Conservation (phyloP, 2,888 invertebrate genomes). For the Sminthurinus aureus region DNA sequence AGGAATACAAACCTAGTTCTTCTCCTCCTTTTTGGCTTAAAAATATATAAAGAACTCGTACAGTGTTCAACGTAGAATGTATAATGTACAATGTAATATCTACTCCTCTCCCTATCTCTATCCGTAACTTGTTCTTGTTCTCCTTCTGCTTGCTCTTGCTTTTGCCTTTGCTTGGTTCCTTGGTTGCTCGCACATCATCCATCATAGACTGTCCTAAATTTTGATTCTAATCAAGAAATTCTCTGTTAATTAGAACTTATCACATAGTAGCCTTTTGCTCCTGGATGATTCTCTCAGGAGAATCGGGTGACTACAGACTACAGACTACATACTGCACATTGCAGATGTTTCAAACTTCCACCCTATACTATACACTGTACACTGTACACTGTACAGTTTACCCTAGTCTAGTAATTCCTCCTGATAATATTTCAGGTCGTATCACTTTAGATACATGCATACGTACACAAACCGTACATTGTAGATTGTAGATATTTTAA, state of each 20-base stretch:
- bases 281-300: conserved; percentile 29
- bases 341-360: background rate
- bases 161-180: no score
- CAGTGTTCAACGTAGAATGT: no score
- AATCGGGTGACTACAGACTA: background rate
- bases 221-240: conserved; percentile 40
- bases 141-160: background rate
- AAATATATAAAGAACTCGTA: background rate
- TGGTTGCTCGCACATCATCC: conserved; percentile 27
- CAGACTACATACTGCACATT: background rate
- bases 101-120: background rate
- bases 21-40: background rate
- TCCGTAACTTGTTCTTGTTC: background rate
- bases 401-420: no score
- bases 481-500: no score
- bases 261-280: conserved; percentile 39
- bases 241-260: conserved; percentile 40
- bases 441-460: background rate
- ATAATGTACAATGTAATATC: background rate
- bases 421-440: no score
- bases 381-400: no score
- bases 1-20: background rate
- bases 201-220: conserved; percentile 36
- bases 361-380: no score
- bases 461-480: no score